These are phyloP conservation scores for Nannoperca obscura DNA, from an alignment of 2,797 vertebrate species.

Conservation along the genomic window DNA sequence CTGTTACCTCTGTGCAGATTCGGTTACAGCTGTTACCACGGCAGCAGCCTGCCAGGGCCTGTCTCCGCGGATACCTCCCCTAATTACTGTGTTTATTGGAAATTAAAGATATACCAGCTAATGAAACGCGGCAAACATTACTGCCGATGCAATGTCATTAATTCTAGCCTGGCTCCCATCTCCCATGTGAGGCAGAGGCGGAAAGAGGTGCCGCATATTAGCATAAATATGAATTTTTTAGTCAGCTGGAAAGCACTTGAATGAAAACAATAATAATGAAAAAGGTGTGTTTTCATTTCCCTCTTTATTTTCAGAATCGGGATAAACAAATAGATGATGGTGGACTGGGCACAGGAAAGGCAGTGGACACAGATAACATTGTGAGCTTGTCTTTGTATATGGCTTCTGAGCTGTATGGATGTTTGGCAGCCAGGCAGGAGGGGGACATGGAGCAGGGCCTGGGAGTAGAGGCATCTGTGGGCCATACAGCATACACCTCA, in stretches of 20 bases:
- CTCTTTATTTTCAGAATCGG: conserved; percentile 76
- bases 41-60: conserved; percentile 81
- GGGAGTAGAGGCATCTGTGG: conserved; percentile 58
- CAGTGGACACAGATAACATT: conserved; percentile 56
- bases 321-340: conserved; percentile 80
- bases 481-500: conserved; percentile 27
- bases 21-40: conserved; percentile 85
- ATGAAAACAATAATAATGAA: conserved; percentile 82
- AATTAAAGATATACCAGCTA: conserved; percentile 90
- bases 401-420: conserved; percentile 46
- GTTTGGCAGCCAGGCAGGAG: conserved; percentile 51
- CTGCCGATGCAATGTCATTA: conserved; percentile 86
- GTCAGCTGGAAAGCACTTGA: conserved; percentile 86
- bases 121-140: conserved; percentile 88
- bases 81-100: conserved; percentile 91
- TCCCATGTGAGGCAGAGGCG: conserved; percentile 80
- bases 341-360: conserved; percentile 56
- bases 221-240: conserved; percentile 89
- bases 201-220: conserved; percentile 81
- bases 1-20: conserved; percentile 83
- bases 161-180: conserved; percentile 84
- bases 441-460: conserved; percentile 37
- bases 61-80: conserved; percentile 85
- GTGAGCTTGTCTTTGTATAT: conserved; percentile 51
- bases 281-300: conserved; percentile 84